Percentiles rank a stretch among this genome's conserved stretches.
These are phyloP conservation scores for Stenodera caucasica DNA, from an alignment of 2,888 invertebrate species.

Conservation along the genomic window DNA sequence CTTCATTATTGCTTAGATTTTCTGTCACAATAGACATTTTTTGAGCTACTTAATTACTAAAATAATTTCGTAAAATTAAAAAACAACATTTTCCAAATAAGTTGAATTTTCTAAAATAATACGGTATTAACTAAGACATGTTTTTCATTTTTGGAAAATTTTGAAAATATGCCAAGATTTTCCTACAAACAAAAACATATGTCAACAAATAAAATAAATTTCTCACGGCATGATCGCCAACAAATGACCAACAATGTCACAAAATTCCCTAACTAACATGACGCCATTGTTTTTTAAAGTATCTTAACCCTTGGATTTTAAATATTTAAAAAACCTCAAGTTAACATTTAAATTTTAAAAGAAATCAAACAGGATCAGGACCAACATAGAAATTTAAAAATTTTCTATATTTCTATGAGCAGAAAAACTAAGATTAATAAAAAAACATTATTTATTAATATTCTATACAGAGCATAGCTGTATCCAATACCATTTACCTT, in stretches of 20 bases:
- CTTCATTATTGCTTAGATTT: slow-evolving; percentile 19
- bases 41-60: not conserved
- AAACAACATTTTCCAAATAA: not conserved
- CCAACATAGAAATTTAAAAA: not conserved
- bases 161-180: not conserved
- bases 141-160: not conserved
- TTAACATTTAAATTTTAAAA: slow-evolving; percentile 25
- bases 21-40: slow-evolving; percentile 4
- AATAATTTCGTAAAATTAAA: not conserved
- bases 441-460: not conserved
- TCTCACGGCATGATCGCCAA: slow-evolving; percentile 18
- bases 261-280: slow-evolving; percentile 11
- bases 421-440: not conserved
- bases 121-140: not conserved
- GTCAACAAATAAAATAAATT: slow-evolving; percentile 20
- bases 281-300: slow-evolving; percentile 1
- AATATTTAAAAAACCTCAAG: slow-evolving; percentile 23
- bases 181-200: slow-evolving; percentile 21
- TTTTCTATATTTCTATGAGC: not conserved
- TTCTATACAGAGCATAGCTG: not conserved
- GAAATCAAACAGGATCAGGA: not conserved
- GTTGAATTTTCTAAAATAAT: not conserved
- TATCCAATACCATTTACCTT: slow-evolving; percentile 2
- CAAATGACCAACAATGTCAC: no score
- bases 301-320: slow-evolving; percentile 17